A percentile compares a stretch with the other conserved stretches of the same genome.
Conservation (phyloP, 2,888 invertebrate genomes). For the Syrphus vitripennis region DNA sequence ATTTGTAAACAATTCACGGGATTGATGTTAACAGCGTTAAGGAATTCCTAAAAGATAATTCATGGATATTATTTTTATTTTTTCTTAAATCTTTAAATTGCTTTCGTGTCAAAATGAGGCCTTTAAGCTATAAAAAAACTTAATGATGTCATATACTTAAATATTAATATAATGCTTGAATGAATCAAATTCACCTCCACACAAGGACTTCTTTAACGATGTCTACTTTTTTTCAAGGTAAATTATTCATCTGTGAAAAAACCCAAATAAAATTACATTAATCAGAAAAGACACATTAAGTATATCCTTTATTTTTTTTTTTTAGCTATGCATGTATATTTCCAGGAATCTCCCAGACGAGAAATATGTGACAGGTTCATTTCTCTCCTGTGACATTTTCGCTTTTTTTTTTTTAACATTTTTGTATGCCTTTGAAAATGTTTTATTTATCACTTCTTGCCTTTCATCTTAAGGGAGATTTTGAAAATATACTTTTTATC, state of each 20-base stretch:
- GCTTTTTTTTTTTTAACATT: neutral
- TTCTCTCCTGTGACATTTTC: neutral
- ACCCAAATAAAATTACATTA: constrained; percentile 1
- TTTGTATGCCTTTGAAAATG: neutral
- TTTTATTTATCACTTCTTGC: constrained; percentile 15
- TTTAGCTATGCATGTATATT: neutral
- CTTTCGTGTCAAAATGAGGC: neutral
- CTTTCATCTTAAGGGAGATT: neutral
- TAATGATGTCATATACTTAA: neutral
- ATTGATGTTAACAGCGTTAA: too few relatives aligned
- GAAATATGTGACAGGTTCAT: neutral
- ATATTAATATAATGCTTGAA: neutral
- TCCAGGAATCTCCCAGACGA: neutral
- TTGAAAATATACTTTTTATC: neutral
- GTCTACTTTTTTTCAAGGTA: neutral
- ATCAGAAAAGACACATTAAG: neutral
- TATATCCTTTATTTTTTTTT: neutral
- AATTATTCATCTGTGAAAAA: constrained; percentile 9
- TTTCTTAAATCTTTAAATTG: neutral
- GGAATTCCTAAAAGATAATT: too few relatives aligned
- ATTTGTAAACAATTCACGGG: too few relatives aligned
- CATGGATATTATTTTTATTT: too few relatives aligned
- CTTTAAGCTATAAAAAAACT: neutral
- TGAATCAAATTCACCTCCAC: neutral
- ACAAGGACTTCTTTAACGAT: neutral